Evolutionary conservation across 2,797 vertebrate genomes (phyloP), one percentile per base, ranked within the genome.

Genomic region (Pteronotus mesoamericanus): DNA sequence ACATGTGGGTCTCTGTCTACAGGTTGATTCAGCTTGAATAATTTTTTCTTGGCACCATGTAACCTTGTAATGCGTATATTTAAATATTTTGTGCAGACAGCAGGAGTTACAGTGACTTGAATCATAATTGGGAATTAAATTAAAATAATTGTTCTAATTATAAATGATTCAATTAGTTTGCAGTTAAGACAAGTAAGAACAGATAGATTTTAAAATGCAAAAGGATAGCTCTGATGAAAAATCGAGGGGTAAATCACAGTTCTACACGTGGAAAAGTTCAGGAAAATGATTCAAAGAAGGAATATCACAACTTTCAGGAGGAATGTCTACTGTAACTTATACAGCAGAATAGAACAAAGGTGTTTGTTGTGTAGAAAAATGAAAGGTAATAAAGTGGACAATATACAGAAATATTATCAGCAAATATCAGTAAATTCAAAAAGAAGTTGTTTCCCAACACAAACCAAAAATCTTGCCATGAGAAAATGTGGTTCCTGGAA

Each of bases 361-460:
- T 83, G 51, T 77, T 72, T 78, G 24, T 14, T 53, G 69, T 61
- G 2, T 75, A 57, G 68, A 86, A 84, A 72, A 85, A 53, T 16
- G 80, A 74, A 79, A 92, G 39, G 48, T 87, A 96, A 94, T 48
- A 95, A 92, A 66, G 71, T 3, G 26, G 82, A 51, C 11, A 88
- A 39, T 71, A 48, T 82, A 77, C 96, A 89, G 66, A 93, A 64
- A 59, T 75, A 79, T 77, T 95, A 91, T 80, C 61, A 86, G 61
- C 44, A 95, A 96, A 95, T 29, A 91, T 22, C 11, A 84, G 42
- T 71, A 89, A 71, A 86, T 91, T 93, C 93, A 37, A 64, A 94
- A 86, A 89, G 69, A 77, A 57, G 4, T 44, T 84, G 77, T 42
- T n/a, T 44, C 53, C 69, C n/a, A 55, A 96, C 9, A 85, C 66